phyloP scores from a whole-genome alignment of 1,140 invertebrate species.

The Pseudomyrmex concolor region DNA sequence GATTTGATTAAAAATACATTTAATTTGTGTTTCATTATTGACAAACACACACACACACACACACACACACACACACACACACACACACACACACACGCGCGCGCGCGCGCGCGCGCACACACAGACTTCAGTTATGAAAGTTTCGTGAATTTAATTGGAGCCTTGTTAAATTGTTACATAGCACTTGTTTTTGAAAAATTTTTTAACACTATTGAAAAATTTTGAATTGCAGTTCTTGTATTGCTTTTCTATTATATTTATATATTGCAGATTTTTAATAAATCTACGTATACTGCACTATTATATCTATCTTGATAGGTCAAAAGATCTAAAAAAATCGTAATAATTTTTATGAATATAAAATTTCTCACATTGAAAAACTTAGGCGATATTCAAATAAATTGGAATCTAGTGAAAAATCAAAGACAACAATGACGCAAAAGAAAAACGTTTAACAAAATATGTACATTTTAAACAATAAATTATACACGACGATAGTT shows the following conservation, averaged over 20 bases:
- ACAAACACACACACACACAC: not conserved
- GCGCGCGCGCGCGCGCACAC: no score
- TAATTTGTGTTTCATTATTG: not conserved
- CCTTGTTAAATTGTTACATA: not conserved
- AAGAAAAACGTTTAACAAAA: not conserved
- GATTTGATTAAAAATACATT: not conserved
- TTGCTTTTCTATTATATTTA: not conserved
- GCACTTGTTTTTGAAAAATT: not conserved
- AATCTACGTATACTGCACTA: no score
- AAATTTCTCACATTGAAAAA: not conserved
- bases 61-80: no score
- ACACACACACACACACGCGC: no score
- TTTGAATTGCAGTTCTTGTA: conserved; percentile 21
- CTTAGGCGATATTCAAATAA: not conserved
- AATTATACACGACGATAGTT: no score
- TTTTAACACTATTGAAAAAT: conserved; percentile 16
- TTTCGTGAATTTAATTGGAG: conserved; percentile 26
- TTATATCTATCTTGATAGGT: not conserved
- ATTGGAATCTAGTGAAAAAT: not conserved
- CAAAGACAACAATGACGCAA: not conserved
- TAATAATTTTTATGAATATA: not conserved
- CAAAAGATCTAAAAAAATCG: not conserved
- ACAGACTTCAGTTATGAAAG: not conserved
- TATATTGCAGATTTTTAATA: conserved; percentile 7
- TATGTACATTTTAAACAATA: no score